phyloP scores from a whole-genome alignment of 2,888 invertebrate species.

The Conus canariensis region DNA sequence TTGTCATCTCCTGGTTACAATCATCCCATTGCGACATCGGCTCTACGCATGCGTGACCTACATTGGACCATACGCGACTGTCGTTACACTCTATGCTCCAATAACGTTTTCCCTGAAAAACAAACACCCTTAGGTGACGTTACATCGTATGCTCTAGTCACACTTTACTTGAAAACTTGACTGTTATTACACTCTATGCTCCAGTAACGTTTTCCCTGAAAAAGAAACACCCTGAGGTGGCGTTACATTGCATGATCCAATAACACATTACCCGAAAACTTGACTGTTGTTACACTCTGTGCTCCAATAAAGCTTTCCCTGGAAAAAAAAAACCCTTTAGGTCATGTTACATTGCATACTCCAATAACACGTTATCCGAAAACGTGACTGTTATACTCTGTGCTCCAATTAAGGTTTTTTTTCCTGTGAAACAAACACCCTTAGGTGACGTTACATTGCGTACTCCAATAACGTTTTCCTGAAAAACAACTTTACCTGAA shows the following conservation, averaged over 20 bases:
- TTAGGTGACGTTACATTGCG: slow-evolving; percentile 42
- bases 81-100: slow-evolving; percentile 62
- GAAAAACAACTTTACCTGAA: too few species aligned
- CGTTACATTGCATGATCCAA: too few species aligned
- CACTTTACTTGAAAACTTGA: slow-evolving; percentile 39
- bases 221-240: too few species aligned
- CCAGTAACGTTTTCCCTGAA: too few species aligned
- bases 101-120: slow-evolving; percentile 55
- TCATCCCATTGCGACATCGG: slow-evolving; percentile 64
- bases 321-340: too few species aligned
- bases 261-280: slow-evolving; percentile 5
- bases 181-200: too few species aligned
- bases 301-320: too few species aligned
- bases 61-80: slow-evolving; percentile 60
- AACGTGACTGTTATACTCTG: slow-evolving; percentile 52
- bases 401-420: slow-evolving; percentile 36
- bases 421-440: slow-evolving; percentile 46
- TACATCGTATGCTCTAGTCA: slow-evolving; percentile 56
- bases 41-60: slow-evolving; percentile 62
- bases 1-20: slow-evolving; percentile 60
- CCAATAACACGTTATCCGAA: slow-evolving; percentile 31
- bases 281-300: slow-evolving; percentile 54
- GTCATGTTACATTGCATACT: too few species aligned
- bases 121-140: background rate
- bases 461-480: slow-evolving; percentile 55